phyloP scores from a whole-genome alignment of 1,140 invertebrate genomes.

The Trichomalopsis sarcophagae region DNA sequence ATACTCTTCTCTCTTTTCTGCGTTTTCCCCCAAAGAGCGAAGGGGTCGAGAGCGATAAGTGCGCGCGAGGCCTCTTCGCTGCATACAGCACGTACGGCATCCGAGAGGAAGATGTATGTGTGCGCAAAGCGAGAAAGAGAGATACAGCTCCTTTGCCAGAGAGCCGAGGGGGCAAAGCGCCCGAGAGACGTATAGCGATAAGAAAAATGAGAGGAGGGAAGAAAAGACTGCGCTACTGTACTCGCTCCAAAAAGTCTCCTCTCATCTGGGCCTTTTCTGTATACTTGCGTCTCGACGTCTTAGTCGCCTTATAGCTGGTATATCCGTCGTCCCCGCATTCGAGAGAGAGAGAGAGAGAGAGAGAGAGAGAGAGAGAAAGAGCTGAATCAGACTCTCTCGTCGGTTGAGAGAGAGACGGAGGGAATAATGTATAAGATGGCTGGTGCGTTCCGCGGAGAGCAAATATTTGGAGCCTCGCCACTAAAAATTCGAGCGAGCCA shows the following conservation, averaged over 20 bases:
- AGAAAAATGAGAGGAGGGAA: conserved; percentile 44
- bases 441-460: conserved; percentile 62
- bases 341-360: too few species aligned
- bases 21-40: not conserved
- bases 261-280: conserved; percentile 41
- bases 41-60: conserved; percentile 44
- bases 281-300: conserved; percentile 7
- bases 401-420: conserved; percentile 21
- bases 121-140: conserved; percentile 46
- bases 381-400: conserved; percentile 47
- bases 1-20: conserved; percentile 44
- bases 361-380: not conserved
- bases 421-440: conserved; percentile 47
- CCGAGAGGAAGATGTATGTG: conserved; percentile 16
- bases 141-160: conserved; percentile 36
- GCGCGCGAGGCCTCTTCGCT: not conserved
- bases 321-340: conserved; percentile 55
- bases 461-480: conserved; percentile 75
- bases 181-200: conserved; percentile 41
- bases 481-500: conserved; percentile 74
- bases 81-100: not conserved
- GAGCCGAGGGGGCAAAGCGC: not conserved
- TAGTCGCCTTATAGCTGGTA: conserved; percentile 43
- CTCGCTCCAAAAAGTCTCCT: conserved; percentile 44
- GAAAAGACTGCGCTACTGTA: conserved; percentile 35